Percentiles rank a stretch among this genome's conserved stretches.
Evolutionary conservation across 2,888 invertebrate species (phyloP).

Genomic region (Falcaria lacertinaria): DNA sequence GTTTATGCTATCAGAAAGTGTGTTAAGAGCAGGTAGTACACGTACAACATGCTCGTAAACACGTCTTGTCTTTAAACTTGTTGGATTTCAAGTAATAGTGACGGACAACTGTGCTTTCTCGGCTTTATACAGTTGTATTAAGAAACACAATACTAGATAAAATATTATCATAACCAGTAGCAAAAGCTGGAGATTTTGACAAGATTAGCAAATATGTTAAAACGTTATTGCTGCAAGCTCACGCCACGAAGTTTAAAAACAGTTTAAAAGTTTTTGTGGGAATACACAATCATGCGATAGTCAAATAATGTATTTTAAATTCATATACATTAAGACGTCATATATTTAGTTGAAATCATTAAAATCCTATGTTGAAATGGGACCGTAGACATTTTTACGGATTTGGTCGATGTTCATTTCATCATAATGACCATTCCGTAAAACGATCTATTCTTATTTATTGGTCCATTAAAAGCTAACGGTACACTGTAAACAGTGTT

Average conservation of each 20-base stretch:
- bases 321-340: no score
- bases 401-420: neutral
- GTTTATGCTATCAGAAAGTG: slow-evolving; percentile 40
- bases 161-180: neutral
- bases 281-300: no score
- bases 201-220: no score
- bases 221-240: no score
- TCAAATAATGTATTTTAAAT: no score
- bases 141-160: slow-evolving; percentile 21
- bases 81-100: slow-evolving; percentile 38
- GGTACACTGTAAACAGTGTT: neutral
- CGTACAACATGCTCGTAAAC: slow-evolving; percentile 35
- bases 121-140: slow-evolving; percentile 16
- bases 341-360: no score
- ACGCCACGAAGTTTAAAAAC: no score
- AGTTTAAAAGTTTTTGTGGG: no score
- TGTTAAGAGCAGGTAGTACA: slow-evolving; percentile 45
- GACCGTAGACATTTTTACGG: neutral
- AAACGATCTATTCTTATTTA: neutral
- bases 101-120: slow-evolving; percentile 40
- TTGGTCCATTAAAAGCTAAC: neutral
- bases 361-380: neutral
- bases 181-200: slow-evolving; percentile 9
- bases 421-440: neutral
- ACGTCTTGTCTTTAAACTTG: slow-evolving; percentile 34